Conservation (phyloP, 2,113 vertebrate genomes). For the Astur gentilis region DNA sequence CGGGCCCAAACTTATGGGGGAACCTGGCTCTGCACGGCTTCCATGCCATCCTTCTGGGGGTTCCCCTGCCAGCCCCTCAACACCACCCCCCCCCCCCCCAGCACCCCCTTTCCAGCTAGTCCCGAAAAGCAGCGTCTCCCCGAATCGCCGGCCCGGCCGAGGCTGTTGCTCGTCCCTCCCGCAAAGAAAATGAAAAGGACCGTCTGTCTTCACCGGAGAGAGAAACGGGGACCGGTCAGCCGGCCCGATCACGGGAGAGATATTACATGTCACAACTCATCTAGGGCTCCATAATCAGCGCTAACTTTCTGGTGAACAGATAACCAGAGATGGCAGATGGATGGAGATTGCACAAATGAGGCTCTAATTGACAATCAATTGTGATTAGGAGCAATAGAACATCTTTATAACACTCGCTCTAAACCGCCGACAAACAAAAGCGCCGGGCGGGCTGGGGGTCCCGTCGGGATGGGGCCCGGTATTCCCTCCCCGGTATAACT, state of each 20-base stretch:
- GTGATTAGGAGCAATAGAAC: slow-evolving; percentile 74
- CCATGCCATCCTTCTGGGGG: too few species aligned
- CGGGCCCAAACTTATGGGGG: background rate
- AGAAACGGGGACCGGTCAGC: slow-evolving; percentile 13
- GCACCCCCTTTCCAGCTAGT: too few species aligned
- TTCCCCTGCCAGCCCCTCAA: background rate
- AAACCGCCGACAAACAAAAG: slow-evolving; percentile 22
- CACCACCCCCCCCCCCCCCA: too few species aligned
- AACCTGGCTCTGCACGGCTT: fast-evolving
- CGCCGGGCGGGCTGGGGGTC: background rate
- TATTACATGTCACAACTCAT: slow-evolving; percentile 77
- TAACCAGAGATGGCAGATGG: slow-evolving; percentile 77
- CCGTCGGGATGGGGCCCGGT: background rate
- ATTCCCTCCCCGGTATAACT: background rate
- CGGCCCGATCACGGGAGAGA: slow-evolving; percentile 15
- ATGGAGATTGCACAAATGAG: slow-evolving; percentile 75
- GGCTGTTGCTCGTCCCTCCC: background rate
- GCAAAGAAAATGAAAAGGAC: background rate
- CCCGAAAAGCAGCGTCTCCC: background rate
- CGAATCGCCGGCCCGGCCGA: background rate
- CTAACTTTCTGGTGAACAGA: slow-evolving; percentile 59
- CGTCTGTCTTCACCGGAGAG: background rate
- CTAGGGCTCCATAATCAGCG: slow-evolving; percentile 49
- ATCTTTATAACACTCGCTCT: slow-evolving; percentile 61
- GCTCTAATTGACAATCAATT: slow-evolving; percentile 81